Evolutionary conservation across 2,797 vertebrate species (phyloP).

Genomic region (Thripadectes ignobilis): DNA sequence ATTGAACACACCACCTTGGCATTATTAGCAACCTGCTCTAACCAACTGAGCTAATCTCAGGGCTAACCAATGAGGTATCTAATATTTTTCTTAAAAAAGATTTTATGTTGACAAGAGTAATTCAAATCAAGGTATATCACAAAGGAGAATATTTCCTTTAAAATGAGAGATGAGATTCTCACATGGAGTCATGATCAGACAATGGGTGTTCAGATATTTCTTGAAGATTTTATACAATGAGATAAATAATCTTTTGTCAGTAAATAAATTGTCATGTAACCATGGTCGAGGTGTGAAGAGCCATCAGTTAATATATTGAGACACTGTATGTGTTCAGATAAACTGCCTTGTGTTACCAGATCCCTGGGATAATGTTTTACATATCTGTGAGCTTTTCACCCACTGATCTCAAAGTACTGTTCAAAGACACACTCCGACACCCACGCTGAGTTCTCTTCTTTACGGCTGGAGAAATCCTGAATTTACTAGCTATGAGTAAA

Average conservation of each 20-base stretch:
- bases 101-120: neutral
- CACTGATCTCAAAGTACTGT: neutral
- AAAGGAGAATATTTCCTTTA: neutral
- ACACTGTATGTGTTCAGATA: neutral
- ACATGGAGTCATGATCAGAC: neutral
- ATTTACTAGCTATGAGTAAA: neutral
- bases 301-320: neutral
- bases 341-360: neutral
- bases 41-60: neutral
- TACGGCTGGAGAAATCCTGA: neutral
- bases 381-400: neutral
- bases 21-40: neutral
- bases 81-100: neutral
- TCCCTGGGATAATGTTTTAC: neutral
- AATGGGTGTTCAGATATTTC: neutral
- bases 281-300: neutral
- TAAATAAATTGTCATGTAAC: neutral
- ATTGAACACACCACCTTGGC: neutral
- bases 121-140: neutral
- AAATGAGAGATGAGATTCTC: neutral
- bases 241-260: neutral
- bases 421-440: neutral
- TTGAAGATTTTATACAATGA: neutral
- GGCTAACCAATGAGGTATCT: neutral
- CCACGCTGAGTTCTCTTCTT: neutral